Conservation (phyloP, 2,113 vertebrate species). For the Dicrurus megarhynchus region DNA sequence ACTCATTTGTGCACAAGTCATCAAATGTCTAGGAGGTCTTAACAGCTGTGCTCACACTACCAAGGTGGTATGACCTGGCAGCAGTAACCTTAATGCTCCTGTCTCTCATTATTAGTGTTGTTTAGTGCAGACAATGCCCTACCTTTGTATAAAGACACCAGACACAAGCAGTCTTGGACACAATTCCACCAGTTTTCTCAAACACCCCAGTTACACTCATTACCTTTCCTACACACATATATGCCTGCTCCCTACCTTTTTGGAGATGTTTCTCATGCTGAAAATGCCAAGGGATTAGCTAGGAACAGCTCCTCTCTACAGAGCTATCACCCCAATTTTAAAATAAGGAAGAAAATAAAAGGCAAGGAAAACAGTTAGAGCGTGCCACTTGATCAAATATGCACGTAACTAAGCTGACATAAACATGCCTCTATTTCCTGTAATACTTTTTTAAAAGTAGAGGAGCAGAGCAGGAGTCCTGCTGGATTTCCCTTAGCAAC, state of each 20-base stretch:
- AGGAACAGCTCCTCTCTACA: constrained; percentile 18
- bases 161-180: not conserved
- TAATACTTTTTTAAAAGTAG: constrained; percentile 74
- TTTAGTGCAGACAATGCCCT: not conserved
- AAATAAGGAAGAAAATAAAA: not conserved
- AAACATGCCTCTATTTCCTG: constrained; percentile 65
- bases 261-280: constrained; percentile 23
- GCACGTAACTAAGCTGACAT: constrained; percentile 64
- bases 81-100: constrained; percentile 11
- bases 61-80: constrained; percentile 34
- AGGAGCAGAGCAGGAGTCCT: constrained; percentile 73
- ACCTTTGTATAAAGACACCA: not conserved
- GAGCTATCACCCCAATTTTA: not conserved
- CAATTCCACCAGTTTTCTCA: not conserved
- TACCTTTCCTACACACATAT: not conserved
- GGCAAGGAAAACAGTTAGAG: not conserved
- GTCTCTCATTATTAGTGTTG: constrained; percentile 33
- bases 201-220: not conserved
- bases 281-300: constrained; percentile 41
- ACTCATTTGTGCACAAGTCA: not conserved
- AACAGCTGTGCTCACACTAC: constrained; percentile 26
- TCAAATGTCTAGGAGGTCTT: not conserved
- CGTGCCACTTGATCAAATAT: constrained; percentile 60
- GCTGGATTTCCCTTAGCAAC: constrained; percentile 83
- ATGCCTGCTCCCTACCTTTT: not conserved